Evolutionary conservation across 2,113 vertebrate species (phyloP), one percentile per base, ranked within the genome.

Genomic region (Pseudorasbora parva): DNA sequence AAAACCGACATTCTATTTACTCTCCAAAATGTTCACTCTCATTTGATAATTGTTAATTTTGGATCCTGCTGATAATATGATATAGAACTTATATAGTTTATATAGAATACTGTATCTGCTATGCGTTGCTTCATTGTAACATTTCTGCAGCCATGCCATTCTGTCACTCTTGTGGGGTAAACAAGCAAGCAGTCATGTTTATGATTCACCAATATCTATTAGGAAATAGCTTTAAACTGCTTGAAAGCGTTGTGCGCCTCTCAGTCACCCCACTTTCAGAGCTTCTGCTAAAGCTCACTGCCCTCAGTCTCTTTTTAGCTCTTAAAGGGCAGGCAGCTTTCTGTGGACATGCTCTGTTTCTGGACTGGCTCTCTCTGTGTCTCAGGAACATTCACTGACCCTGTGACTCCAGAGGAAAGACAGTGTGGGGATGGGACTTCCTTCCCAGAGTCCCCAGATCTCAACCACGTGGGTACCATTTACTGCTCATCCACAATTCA

Each of bases 381-480:
- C 92, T 91, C 88, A 95, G 94, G 94, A 90, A 94, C 93, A 91
- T 94, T 95, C 86, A 91, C 95, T 2, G 96, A 98, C 64, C 92
- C 92, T 17, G 91, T 94, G 87, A 95, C 95, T 85, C 94, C 96
- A 2, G 98, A 97, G 81, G 98, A 99, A 93, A 96, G 98, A 81
- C 97, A 99, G 91, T 97, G 97, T 7, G 98, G 98, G 0, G 98
- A 99, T 0, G 98, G 98, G 89, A 99, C 98, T 0, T 99, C 98
- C 86, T 96, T 99, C 84, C 98, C 98, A 0, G 97, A 99, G 93
- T 98, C 96, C 19, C 97, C 98, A 79, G 98, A 98, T 91, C 96
- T 97, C 87, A 97, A 94, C 93, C 97, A 97, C 93, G 98, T 99
- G 93, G 94, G 96, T 90, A 91, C 85, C 84, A 88, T 82, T 86